A percentile compares a stretch with the other conserved stretches of the same genome.
Conservation (phyloP, 2,888 invertebrate species). For the Lithophane leautieri region DNA sequence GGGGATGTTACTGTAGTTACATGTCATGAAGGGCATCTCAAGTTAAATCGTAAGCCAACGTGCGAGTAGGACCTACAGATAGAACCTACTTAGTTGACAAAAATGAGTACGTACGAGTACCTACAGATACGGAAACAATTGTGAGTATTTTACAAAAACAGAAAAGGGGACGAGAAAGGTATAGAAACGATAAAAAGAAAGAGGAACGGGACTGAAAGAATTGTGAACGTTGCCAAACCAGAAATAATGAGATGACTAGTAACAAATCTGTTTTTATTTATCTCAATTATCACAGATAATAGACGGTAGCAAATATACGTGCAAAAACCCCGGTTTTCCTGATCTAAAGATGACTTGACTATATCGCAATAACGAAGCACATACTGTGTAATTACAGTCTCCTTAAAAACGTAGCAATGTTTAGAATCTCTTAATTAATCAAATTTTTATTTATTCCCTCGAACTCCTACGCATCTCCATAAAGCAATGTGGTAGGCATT, state of each 20-base stretch:
- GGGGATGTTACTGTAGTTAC: too few species aligned
- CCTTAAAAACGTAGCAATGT: slow-evolving; percentile 7
- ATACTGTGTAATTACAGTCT: slow-evolving; percentile 26
- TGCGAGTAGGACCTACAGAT: too few species aligned
- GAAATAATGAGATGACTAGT: slow-evolving; percentile 11
- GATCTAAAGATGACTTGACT: slow-evolving; percentile 35
- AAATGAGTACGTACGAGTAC: too few species aligned
- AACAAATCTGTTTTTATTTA: slow-evolving; percentile 21
- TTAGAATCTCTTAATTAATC: slow-evolving; percentile 35
- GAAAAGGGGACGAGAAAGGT: too few species aligned
- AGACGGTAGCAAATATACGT: background rate
- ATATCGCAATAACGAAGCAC: slow-evolving; percentile 14
- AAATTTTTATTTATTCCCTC: slow-evolving; percentile 29
- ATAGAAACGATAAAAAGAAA: background rate
- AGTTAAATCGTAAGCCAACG: background rate
- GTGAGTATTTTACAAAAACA: background rate
- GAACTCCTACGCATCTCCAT: slow-evolving; percentile 44
- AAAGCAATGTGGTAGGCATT: slow-evolving; percentile 20
- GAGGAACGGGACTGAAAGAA: too few species aligned
- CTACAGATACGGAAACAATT: background rate
- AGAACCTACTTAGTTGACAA: too few species aligned
- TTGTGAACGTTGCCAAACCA: background rate
- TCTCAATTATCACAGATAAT: slow-evolving; percentile 13
- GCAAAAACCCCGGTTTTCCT: slow-evolving; percentile 38
- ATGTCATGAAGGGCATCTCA: background rate